These are phyloP conservation scores for Pimephales promelas DNA, from an alignment of 2,113 vertebrate genomes.

Conservation along the genomic window DNA sequence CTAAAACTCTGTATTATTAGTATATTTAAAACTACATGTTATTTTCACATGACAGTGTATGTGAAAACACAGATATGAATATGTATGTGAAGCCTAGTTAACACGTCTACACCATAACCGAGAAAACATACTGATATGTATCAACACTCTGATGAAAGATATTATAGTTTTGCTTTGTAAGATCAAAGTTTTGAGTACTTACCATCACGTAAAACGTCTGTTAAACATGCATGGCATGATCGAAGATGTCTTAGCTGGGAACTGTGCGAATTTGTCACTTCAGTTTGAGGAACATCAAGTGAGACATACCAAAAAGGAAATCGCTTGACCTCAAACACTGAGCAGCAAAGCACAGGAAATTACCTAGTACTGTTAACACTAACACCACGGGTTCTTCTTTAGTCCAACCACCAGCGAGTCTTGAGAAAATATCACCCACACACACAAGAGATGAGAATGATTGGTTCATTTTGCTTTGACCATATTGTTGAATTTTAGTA, in stretches of 20 bases:
- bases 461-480: not conserved
- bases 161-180: not conserved
- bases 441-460: not conserved
- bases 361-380: constrained; percentile 50
- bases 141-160: not conserved
- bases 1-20: not conserved
- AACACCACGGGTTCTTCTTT: constrained; percentile 46
- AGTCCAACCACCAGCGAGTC: constrained; percentile 37
- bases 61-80: not conserved
- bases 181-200: constrained; percentile 32
- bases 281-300: constrained; percentile 57
- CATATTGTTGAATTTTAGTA: not conserved
- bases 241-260: constrained; percentile 38
- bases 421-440: constrained; percentile 2
- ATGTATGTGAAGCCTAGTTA: not conserved
- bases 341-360: constrained; percentile 60
- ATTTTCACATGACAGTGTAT: not conserved
- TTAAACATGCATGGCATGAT: constrained; percentile 4
- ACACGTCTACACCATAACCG: not conserved
- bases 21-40: not conserved
- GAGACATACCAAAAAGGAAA: constrained; percentile 61
- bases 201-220: constrained; percentile 47
- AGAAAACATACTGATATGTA: not conserved
- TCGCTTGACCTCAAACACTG: constrained; percentile 61
- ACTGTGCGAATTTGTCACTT: constrained; percentile 55